A percentile compares a stretch with the other conserved stretches of the same genome.
phyloP scores from a whole-genome alignment of 2,797 vertebrate species.

The Liparis tanakae region DNA sequence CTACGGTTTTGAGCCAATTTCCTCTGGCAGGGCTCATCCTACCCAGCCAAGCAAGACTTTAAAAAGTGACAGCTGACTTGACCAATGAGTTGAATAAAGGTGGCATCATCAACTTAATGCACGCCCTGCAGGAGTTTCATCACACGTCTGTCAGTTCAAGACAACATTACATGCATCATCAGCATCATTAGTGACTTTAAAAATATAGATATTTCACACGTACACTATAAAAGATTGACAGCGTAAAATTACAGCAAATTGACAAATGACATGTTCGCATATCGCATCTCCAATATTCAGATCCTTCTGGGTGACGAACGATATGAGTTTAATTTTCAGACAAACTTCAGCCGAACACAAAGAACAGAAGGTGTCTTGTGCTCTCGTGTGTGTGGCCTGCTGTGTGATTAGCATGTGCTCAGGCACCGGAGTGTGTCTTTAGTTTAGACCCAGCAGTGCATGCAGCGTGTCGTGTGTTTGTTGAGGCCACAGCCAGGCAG shows the following conservation, averaged over 20 bases:
- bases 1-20: slow-evolving; percentile 63
- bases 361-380: not conserved
- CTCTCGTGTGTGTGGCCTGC: not conserved
- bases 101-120: slow-evolving; percentile 56
- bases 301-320: not conserved
- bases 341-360: not conserved
- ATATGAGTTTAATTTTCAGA: not conserved
- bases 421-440: slow-evolving; percentile 21
- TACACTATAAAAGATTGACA: not conserved
- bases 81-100: slow-evolving; percentile 60
- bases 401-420: slow-evolving; percentile 23
- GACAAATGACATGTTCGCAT: slow-evolving; percentile 18
- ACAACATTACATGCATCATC: slow-evolving; percentile 13
- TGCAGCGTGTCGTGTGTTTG: slow-evolving; percentile 33
- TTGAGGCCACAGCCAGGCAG: slow-evolving; percentile 26
- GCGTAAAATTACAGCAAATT: not conserved
- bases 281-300: not conserved
- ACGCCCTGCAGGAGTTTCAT: slow-evolving; percentile 36
- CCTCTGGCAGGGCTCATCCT: slow-evolving; percentile 50
- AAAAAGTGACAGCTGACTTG: slow-evolving; percentile 55
- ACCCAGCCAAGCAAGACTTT: slow-evolving; percentile 51
- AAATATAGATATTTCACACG: not conserved
- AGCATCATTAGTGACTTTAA: not conserved
- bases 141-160: slow-evolving; percentile 25
- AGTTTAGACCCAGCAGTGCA: slow-evolving; percentile 38